Evolutionary conservation across 2,888 invertebrate species (phyloP).

Genomic region (Tipula lateralis): DNA sequence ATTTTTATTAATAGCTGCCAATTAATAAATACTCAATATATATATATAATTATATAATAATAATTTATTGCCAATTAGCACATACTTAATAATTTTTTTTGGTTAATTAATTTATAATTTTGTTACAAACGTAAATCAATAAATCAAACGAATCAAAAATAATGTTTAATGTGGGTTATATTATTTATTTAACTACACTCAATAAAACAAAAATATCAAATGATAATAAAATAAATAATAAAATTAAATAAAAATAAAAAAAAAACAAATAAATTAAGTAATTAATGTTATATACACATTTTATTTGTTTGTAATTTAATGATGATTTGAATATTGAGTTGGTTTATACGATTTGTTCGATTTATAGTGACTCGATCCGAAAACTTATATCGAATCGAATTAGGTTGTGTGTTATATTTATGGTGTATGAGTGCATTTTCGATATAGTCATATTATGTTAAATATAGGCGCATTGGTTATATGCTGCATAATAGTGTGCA

Average conservation of each 20-base stretch:
- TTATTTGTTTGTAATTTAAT: background rate
- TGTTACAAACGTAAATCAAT: slow-evolving; percentile 4
- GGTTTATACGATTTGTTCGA: background rate
- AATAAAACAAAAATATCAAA: background rate
- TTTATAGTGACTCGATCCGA: background rate
- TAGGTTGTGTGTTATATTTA: background rate
- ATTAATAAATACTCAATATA: slow-evolving; percentile 27
- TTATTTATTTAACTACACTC: background rate
- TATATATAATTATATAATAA: slow-evolving; percentile 25
- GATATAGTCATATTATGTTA: background rate
- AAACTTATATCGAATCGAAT: background rate
- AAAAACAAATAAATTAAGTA: background rate
- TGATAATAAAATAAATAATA: background rate
- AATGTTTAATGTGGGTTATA: background rate
- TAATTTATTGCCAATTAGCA: slow-evolving; percentile 28
- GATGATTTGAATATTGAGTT: background rate
- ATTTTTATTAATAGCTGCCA: slow-evolving; percentile 29
- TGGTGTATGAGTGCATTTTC: background rate
- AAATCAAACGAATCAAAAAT: background rate
- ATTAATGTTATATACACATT: background rate
- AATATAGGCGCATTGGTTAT: background rate
- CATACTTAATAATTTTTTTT: slow-evolving; percentile 1
- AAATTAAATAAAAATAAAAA: background rate
- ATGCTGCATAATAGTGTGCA: background rate
- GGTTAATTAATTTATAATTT: background rate